These are phyloP conservation scores for Nicator chloris DNA, from an alignment of 2,113 vertebrate genomes.

Conservation along the genomic window DNA sequence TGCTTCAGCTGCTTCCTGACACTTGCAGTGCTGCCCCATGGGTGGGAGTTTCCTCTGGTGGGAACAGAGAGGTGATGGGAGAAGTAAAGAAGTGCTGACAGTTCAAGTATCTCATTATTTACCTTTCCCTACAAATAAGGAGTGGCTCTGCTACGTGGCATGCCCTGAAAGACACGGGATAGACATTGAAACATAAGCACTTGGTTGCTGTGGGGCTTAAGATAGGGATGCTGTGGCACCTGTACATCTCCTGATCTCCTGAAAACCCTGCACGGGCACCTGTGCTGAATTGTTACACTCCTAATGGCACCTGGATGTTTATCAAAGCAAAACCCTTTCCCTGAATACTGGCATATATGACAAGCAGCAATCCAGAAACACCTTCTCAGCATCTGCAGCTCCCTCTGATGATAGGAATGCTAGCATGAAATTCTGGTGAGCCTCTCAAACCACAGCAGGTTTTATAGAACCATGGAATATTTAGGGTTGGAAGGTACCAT, in stretches of 20 bases:
- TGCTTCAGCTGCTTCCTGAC: not conserved
- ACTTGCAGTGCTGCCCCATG: not conserved
- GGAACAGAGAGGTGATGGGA: not conserved
- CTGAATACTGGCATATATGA: not conserved
- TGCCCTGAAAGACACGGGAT: not conserved
- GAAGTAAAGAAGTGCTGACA: not conserved
- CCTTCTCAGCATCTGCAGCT: not conserved
- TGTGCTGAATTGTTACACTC: not conserved
- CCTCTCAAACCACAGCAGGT: not conserved
- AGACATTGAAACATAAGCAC: not conserved
- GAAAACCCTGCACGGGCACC: rapidly evolving
- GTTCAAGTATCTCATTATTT: not conserved
- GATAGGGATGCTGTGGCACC: not conserved
- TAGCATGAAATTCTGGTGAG: not conserved
- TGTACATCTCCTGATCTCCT: not conserved
- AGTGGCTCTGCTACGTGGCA: not conserved
- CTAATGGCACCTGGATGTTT: not conserved
- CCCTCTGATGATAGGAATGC: rapidly evolving
- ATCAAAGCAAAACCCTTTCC: not conserved
- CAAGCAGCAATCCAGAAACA: not conserved
- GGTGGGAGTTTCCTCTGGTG: not conserved
- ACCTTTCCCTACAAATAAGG: not conserved
- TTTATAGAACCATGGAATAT: not conserved
- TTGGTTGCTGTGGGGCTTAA: not conserved
- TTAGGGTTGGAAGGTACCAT: not conserved